Conservation (phyloP, 2,797 vertebrate genomes). For the Tragelaphus eurycerus region DNA sequence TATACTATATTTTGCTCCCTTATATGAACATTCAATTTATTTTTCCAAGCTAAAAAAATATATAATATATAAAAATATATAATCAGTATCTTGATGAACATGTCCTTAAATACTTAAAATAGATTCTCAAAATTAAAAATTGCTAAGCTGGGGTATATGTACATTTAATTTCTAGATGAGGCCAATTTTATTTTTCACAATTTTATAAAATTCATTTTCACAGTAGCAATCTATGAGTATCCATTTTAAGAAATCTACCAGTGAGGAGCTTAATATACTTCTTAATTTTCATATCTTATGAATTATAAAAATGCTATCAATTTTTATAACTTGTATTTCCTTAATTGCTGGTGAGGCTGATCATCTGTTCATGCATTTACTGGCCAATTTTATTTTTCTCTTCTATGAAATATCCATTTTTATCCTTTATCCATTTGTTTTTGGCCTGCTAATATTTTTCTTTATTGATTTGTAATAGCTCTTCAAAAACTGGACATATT, state of each 20-base stretch:
- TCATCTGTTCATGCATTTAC: slow-evolving; percentile 19
- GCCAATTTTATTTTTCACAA: slow-evolving; percentile 7
- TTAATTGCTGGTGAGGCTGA: not conserved
- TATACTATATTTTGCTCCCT: not conserved
- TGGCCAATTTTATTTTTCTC: not conserved
- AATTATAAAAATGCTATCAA: slow-evolving; percentile 38
- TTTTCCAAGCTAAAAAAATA: not conserved
- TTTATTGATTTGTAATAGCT: not conserved
- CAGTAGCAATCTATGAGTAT: not conserved
- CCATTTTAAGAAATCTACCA: not conserved
- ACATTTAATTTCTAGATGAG: not conserved
- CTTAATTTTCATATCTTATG: not conserved
- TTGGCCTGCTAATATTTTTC: not conserved
- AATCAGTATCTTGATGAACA: not conserved
- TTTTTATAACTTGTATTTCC: slow-evolving; percentile 41
- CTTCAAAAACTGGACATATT: not conserved
- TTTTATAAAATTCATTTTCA: not conserved
- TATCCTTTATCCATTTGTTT: not conserved
- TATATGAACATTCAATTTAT: slow-evolving; percentile 1
- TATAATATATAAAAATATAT: not conserved
- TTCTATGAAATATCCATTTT: not conserved
- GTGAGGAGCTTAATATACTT: not conserved
- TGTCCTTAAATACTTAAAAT: not conserved
- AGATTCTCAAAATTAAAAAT: not conserved
- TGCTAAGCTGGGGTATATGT: not conserved